A percentile compares a stretch with the other conserved stretches of the same genome.
Conservation (phyloP, 2,888 invertebrate genomes). For the Oxyscelio sp. region DNA sequence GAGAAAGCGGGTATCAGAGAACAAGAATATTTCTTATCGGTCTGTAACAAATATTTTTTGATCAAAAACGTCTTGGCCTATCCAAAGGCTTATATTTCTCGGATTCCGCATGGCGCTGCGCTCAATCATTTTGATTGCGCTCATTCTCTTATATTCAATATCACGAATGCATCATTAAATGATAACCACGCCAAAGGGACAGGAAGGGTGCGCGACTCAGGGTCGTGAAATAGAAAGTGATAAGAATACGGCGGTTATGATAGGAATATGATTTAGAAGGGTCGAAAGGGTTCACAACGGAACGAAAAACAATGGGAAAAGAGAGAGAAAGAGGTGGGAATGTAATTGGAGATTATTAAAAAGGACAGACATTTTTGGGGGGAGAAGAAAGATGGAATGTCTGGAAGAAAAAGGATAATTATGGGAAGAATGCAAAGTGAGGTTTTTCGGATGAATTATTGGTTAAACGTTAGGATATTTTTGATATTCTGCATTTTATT, state of each 20-base stretch:
- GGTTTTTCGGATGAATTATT: conserved; percentile 6
- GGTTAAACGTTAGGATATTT: conserved; percentile 8
- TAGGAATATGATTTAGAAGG: conserved; percentile 56
- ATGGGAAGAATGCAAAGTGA: background rate
- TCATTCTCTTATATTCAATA: conserved; percentile 49
- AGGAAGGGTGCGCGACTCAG: too few relatives aligned
- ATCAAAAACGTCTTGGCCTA: too few relatives aligned
- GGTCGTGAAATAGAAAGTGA: conserved; percentile 49
- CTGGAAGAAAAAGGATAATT: background rate
- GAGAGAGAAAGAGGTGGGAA: conserved; percentile 16
- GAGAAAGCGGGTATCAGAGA: conserved; percentile 33
- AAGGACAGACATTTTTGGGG: conserved; percentile 32
- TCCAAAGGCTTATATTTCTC: conserved; percentile 45
- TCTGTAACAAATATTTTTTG: conserved; percentile 60
- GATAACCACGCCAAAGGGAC: conserved; percentile 42
- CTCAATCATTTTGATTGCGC: conserved; percentile 26
- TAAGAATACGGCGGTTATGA: conserved; percentile 49
- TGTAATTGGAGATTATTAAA: conserved; percentile 64
- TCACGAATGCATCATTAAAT: conserved; percentile 52
- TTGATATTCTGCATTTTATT: background rate
- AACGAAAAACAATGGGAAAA: conserved; percentile 47
- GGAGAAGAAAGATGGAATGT: background rate
- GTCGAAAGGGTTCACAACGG: conserved; percentile 36
- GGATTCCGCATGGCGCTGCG: too few relatives aligned
- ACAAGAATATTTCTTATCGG: conserved; percentile 54